phyloP scores from a whole-genome alignment of 2,888 invertebrate genomes.

The Mamestra brassicae region DNA sequence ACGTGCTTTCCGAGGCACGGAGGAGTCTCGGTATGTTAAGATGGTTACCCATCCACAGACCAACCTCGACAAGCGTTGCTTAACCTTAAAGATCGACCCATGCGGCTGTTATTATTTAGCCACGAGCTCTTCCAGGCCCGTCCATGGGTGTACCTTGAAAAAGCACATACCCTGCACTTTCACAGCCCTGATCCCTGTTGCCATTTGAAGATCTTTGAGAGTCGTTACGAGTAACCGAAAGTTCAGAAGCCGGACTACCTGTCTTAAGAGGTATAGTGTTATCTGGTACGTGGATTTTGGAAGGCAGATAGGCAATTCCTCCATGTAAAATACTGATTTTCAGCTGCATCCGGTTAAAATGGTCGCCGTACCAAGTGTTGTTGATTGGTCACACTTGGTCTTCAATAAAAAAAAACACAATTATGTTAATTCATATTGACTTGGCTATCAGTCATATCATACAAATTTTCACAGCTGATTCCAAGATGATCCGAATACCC shows the following conservation, averaged over 20 bases:
- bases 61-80: too few relatives aligned
- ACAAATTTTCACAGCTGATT: background rate
- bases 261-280: background rate
- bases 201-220: background rate
- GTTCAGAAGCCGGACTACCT: background rate
- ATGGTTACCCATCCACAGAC: too few relatives aligned
- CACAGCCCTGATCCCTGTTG: background rate
- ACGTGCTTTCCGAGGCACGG: too few relatives aligned
- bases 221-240: background rate
- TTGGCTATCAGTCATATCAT: background rate
- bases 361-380: background rate
- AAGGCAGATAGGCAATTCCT: background rate
- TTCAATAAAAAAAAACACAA: too few relatives aligned
- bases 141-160: too few relatives aligned
- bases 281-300: background rate
- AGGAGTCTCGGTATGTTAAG: too few relatives aligned
- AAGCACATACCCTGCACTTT: too few relatives aligned
- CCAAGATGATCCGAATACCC: background rate
- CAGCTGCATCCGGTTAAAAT: background rate
- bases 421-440: background rate
- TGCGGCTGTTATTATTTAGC: too few relatives aligned
- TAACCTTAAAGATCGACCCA: too few relatives aligned
- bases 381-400: too few relatives aligned
- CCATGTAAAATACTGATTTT: background rate
- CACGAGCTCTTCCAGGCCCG: too few relatives aligned